Conservation (phyloP, 1,140 invertebrate genomes). For the Calosoma granatense region DNA sequence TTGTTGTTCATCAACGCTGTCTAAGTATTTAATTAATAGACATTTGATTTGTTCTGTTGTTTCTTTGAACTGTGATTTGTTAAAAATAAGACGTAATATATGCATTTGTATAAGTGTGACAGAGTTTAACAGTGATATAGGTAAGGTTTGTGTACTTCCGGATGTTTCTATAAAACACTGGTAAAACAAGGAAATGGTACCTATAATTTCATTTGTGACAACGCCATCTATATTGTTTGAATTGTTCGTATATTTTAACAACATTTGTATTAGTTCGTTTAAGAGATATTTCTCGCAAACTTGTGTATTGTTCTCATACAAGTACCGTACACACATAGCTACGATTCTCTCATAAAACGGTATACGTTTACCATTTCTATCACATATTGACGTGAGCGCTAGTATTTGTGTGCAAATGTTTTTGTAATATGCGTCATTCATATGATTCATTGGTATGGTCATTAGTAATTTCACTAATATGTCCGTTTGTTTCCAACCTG, state of each 20-base stretch:
- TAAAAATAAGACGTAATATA: no score
- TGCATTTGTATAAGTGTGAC: no score
- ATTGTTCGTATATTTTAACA: slow-evolving; percentile 19
- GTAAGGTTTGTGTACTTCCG: no score
- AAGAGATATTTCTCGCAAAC: neutral
- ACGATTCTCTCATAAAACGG: slow-evolving; percentile 35
- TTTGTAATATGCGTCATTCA: slow-evolving; percentile 37
- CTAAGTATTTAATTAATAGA: no score
- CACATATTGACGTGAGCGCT: slow-evolving; percentile 37
- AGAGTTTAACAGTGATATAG: no score
- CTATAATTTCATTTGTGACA: slow-evolving; percentile 16
- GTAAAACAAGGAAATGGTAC: slow-evolving; percentile 18
- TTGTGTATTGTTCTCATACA: slow-evolving; percentile 38
- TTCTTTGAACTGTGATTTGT: no score
- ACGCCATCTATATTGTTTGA: slow-evolving; percentile 9
- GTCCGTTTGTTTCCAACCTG: slow-evolving; percentile 55
- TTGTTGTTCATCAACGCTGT: no score
- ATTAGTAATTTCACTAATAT: slow-evolving; percentile 52
- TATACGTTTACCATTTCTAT: slow-evolving; percentile 17
- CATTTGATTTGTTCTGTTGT: no score
- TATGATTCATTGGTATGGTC: slow-evolving; percentile 39
- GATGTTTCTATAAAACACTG: no score
- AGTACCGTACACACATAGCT: slow-evolving; percentile 39
- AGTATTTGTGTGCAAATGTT: slow-evolving; percentile 42
- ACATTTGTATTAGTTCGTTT: slow-evolving; percentile 20